Base-by-base conservation (phyloP, 2,888 invertebrate species). In the Agrilus mali region DNA sequence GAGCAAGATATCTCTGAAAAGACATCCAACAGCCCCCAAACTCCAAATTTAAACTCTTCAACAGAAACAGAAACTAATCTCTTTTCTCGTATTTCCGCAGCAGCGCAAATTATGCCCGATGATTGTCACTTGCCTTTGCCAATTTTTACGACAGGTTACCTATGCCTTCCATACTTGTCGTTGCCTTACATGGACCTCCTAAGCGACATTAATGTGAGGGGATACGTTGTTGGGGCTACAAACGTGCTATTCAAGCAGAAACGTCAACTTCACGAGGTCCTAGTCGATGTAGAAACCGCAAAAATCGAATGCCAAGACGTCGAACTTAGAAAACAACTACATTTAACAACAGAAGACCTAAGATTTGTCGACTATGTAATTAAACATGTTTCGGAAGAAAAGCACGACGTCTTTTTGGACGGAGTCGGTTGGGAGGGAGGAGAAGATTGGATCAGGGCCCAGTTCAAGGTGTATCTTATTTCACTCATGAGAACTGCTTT, bases 211-310 rank as follows among this genome's bases (percentile, higher is more conserved):
- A 86, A 87, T 54, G 89, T 95, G 7, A 71, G 83, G 48, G 86
- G 86, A 36, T 87, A 86, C 66, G 74, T 94, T 36, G 86, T 95
- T 45, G 97, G 98, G 33, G 96, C 96, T n/a, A 96, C 96, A 13
- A 98, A 98, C 71, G 86, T 94, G n/a, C 71, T 98, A 33, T 98
- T 97, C 63, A 90, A 92, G 63, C 96, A 96, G 64, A 94, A 94
- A 60, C 78, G 86, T 48, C 87, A 94, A 58, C 68, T 95, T 40
- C 86, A 90, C 48, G 97, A 98, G 67, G 89, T 93, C 14, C 68
- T 96, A 42, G 80, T 98, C 2, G 94, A 94, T 70, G 77, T 89
- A 42, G 89, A 87, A 62, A 85, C 82, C 52, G 82, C 82, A 52
- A 79, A 86, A 60, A 82, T 97, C 60, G 94, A 95, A 60, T 67